These are phyloP conservation scores for Lycaon pictus DNA, from an alignment of 2,113 vertebrate species.

Conservation along the genomic window DNA sequence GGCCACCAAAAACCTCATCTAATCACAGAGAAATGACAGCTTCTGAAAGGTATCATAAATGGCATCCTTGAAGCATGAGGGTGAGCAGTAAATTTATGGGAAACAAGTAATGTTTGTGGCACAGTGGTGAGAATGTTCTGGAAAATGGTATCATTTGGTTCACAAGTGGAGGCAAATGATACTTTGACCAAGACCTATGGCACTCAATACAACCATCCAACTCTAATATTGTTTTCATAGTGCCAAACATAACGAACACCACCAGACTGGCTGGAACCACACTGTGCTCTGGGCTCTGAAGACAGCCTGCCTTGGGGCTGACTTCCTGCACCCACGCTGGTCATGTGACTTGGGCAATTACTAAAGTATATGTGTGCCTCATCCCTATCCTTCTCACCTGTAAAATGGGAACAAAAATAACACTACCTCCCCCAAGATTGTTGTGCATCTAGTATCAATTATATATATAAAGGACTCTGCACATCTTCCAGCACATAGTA, in stretches of 20 bases:
- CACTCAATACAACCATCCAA: background rate
- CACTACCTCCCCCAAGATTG: background rate
- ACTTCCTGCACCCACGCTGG: background rate
- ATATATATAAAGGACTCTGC: background rate
- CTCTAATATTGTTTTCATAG: background rate
- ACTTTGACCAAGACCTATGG: background rate
- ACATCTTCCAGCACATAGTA: background rate
- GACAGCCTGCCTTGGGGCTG: background rate
- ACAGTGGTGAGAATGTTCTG: background rate
- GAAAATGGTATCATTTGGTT: slow-evolving; percentile 27
- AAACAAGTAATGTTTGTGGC: background rate
- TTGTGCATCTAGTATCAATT: background rate
- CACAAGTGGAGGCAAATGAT: background rate
- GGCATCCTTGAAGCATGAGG: background rate
- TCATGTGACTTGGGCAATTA: background rate
- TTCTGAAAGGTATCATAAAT: background rate
- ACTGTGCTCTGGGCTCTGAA: background rate
- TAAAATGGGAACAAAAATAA: background rate
- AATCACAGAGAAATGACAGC: background rate
- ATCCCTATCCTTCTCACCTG: background rate
- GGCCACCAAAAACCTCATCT: background rate
- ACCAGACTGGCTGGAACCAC: background rate
- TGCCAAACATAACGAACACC: background rate
- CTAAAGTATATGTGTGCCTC: background rate
- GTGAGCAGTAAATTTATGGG: background rate